Evolutionary conservation across 2,888 invertebrate species (phyloP).

Genomic region (Criorhina ranunculi): DNA sequence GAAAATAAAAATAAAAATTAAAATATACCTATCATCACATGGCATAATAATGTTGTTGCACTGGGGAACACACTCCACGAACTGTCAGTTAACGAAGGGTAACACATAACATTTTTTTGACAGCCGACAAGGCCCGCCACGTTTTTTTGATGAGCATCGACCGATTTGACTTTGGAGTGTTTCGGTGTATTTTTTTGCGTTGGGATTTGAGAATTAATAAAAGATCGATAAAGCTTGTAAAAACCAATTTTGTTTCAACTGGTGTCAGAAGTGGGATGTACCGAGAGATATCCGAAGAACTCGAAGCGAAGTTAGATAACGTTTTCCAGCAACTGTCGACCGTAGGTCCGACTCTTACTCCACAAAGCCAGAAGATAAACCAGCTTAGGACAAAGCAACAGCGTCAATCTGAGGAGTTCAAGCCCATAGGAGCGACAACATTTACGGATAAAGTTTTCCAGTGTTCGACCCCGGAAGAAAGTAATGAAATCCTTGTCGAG

Average conservation of each 20-base stretch:
- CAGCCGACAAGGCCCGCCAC: too few relatives aligned
- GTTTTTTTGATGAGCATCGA: too few relatives aligned
- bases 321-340: too few relatives aligned
- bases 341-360: too few relatives aligned
- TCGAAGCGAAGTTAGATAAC: not conserved
- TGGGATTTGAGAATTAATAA: not conserved
- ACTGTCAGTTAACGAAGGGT: not conserved
- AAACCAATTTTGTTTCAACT: constrained; percentile 1
- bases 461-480: not conserved
- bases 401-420: not conserved
- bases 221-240: not conserved
- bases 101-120: too few relatives aligned
- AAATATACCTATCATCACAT: too few relatives aligned
- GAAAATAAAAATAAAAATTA: too few relatives aligned
- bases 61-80: not conserved
- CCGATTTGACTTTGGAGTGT: too few relatives aligned
- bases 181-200: not conserved
- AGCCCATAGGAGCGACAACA: not conserved
- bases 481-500: not conserved
- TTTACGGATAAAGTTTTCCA: not conserved
- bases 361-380: not conserved
- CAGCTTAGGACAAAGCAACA: not conserved
- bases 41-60: too few relatives aligned
- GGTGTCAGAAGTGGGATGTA: not conserved
- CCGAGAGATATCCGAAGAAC: not conserved